Base-by-base conservation (phyloP, 2,797 vertebrate species). In the Sciaenops ocellatus region DNA sequence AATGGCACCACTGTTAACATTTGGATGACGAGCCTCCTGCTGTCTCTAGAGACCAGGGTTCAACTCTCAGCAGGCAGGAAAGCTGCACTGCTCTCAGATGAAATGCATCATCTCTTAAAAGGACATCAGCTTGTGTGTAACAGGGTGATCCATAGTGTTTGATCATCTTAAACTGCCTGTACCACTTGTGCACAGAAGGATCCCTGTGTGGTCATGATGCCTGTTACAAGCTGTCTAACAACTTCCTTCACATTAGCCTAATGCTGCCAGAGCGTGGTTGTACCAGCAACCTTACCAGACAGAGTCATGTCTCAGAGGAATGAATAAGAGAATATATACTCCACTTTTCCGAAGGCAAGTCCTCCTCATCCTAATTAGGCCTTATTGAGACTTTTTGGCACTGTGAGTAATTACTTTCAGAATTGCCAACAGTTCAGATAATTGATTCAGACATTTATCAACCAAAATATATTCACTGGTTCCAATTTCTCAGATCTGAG, bases 1-100 rank as follows among this genome's bases (percentile, higher is more conserved):
- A 73, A 69, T 64, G 42, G 57, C 57, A 72, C 3, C 47, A 28
- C 65, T 41, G 69, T 70, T 79, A 75, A 61, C 64, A 63, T 85
- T 83, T 65, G 41, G 54, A 61, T 56, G 74, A 68, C 44, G 57
- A 74, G 68, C 48, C 57, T 63, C 73, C 59, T 0, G 26, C 61
- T 16, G 71, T 67, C 76, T 67, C 67, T 13, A n/a, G 57, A 76
- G 74, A 62, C 74, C 15, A 28, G 48, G 34, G 76, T 80, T 84
- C 64, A 65, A 6, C 63, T 59, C 60, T 42, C 79, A 75, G 65
- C 57, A 64, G 78, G 72, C 59, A 46, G 26, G 26, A 5, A 5
- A 56, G 52, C 71, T 67, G 47, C 72, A 20, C 44, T 18, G 60
- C 69, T 79, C 48, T 72, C 59, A 74, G 38, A 66, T 68, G 16